Evolutionary conservation across 1,140 invertebrate genomes (phyloP).

Genomic region (Pseudomyrmex dendroicus): DNA sequence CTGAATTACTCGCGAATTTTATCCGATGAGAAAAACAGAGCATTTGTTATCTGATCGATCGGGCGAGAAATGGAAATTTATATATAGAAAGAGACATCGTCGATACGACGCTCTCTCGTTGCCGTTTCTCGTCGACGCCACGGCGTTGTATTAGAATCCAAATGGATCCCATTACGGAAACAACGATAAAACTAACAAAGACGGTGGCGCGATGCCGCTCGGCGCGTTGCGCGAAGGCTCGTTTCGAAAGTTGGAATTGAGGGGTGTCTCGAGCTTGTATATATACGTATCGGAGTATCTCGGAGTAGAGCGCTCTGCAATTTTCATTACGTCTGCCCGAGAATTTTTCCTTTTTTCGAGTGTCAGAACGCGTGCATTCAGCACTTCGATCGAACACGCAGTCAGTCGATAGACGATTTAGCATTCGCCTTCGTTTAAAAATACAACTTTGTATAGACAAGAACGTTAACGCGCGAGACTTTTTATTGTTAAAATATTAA

Average conservation of each 20-base stretch:
- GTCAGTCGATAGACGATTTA: neutral
- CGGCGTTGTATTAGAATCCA: constrained; percentile 79
- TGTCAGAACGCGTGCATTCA: neutral
- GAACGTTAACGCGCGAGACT: too few species aligned
- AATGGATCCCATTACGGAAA: constrained; percentile 80
- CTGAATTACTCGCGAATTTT: neutral
- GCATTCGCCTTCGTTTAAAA: too few species aligned
- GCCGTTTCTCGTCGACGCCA: constrained; percentile 62
- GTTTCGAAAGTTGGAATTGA: constrained; percentile 72
- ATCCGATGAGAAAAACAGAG: neutral
- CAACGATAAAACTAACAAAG: constrained; percentile 82
- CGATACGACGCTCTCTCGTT: constrained; percentile 55
- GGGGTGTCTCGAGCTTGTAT: constrained; percentile 58
- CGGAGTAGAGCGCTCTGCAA: constrained; percentile 25
- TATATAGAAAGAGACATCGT: neutral
- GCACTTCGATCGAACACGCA: constrained; percentile 5
- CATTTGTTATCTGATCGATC: constrained; percentile 5
- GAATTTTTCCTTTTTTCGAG: constrained; percentile 43
- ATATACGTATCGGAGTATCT: constrained; percentile 38
- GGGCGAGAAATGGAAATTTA: constrained; percentile 1
- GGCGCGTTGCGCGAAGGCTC: constrained; percentile 50
- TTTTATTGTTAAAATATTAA: too few species aligned
- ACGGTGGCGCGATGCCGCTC: constrained; percentile 68
- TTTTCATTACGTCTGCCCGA: constrained; percentile 67
- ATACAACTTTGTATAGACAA: too few species aligned